Percentiles rank a stretch among this genome's conserved stretches.
These are phyloP conservation scores for Ardeotis arabs DNA, from an alignment of 2,113 vertebrate genomes.

Conservation along the genomic window DNA sequence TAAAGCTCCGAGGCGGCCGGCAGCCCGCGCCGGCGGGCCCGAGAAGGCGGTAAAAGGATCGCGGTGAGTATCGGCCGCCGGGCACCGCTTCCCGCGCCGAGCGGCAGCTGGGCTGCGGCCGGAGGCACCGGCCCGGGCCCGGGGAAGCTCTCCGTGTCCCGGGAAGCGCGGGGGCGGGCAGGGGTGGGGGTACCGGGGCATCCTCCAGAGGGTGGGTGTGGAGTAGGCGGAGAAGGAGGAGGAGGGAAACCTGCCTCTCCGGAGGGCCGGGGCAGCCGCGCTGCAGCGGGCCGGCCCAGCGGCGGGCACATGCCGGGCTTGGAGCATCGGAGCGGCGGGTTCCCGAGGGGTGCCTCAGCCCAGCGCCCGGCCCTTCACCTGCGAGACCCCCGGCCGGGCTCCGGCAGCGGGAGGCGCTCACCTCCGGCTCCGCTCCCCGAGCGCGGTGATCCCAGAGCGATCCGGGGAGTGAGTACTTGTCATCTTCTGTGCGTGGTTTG, in stretches of 20 bases:
- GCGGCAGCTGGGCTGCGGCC: background rate
- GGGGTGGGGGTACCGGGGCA: background rate
- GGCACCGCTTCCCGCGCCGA: background rate
- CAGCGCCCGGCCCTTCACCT: background rate
- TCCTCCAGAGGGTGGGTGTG: background rate
- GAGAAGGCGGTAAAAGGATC: background rate
- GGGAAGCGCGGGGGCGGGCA: background rate
- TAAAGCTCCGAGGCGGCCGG: background rate
- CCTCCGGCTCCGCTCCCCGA: background rate
- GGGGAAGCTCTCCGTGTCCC: no score
- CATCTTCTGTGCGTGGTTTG: background rate
- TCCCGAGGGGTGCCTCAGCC: background rate
- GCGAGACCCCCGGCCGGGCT: background rate
- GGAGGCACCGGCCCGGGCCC: background rate
- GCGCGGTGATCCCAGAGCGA: background rate
- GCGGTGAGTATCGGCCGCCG: background rate
- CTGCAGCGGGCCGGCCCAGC: background rate
- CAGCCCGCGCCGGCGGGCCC: background rate
- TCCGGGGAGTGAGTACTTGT: constrained; percentile 32
- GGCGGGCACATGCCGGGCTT: constrained; percentile 35
- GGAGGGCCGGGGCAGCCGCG: background rate
- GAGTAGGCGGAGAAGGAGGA: constrained; percentile 50
- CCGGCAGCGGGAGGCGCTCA: background rate
- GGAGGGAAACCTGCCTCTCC: constrained; percentile 17
- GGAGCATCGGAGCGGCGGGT: background rate